Evolutionary conservation across 2,113 vertebrate genomes (phyloP).

Genomic region (Taurulus bubalis): DNA sequence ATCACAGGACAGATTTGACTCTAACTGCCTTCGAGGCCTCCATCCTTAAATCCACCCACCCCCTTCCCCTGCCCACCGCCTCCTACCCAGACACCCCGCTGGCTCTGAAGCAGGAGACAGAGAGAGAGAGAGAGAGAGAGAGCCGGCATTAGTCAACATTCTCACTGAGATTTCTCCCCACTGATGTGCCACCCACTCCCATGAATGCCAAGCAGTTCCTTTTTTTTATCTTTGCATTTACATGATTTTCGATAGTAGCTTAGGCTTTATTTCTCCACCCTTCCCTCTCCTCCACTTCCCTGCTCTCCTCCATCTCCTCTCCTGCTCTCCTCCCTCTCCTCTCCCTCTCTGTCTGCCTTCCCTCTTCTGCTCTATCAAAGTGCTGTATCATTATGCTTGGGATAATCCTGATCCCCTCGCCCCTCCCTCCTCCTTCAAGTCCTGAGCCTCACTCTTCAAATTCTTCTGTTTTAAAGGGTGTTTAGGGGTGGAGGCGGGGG

Average conservation of each 20-base stretch:
- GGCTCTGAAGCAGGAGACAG: conserved; percentile 49
- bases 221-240: conserved; percentile 81
- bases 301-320: neutral
- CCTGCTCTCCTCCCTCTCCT: neutral
- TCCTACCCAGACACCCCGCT: conserved; percentile 49
- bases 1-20: conserved; percentile 28
- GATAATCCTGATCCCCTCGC: conserved; percentile 74
- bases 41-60: conserved; percentile 17
- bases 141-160: conserved; percentile 64
- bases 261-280: conserved; percentile 67
- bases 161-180: conserved; percentile 67
- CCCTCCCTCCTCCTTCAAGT: conserved; percentile 39
- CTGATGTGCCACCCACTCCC: conserved; percentile 76
- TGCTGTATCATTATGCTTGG: conserved; percentile 82
- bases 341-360: conserved; percentile 5
- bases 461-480: conserved; percentile 55
- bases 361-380: conserved; percentile 74
- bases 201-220: conserved; percentile 83
- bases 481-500: neutral
- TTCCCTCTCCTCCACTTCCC: conserved; percentile 13
- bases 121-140: conserved; percentile 12
- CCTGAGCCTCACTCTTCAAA: conserved; percentile 59
- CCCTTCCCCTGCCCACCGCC: conserved; percentile 7
- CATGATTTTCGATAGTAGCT: conserved; percentile 77
- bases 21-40: conserved; percentile 27